Percentiles rank a stretch among this genome's conserved stretches.
Conservation (phyloP, 1,140 invertebrate genomes). For the Glossosoma conforme region DNA sequence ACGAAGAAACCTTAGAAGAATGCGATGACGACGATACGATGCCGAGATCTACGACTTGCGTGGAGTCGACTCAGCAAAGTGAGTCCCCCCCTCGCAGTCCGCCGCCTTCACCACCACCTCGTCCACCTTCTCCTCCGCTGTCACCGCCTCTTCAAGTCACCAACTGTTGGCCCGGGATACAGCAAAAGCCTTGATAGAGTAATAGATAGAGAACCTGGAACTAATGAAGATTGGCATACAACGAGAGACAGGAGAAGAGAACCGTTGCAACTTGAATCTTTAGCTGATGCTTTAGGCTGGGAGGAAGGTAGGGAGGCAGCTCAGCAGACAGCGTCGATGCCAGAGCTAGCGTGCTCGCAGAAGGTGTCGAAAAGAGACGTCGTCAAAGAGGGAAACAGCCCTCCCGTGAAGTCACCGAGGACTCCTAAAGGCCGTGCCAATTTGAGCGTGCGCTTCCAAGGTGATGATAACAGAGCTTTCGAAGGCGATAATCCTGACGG, state of each 20-base stretch:
- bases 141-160: constrained; percentile 11
- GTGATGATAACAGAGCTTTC: constrained; percentile 56
- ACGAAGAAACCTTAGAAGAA: too few species aligned
- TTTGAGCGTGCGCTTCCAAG: constrained; percentile 61
- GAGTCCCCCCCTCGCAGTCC: constrained; percentile 36
- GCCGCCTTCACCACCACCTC: constrained; percentile 22
- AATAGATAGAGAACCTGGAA: constrained; percentile 56
- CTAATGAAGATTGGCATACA: constrained; percentile 49
- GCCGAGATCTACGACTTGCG: constrained; percentile 31
- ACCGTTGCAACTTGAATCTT: constrained; percentile 50
- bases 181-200: constrained; percentile 53
- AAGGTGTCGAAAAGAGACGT: constrained; percentile 8
- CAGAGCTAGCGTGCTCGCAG: constrained; percentile 50
- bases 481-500: constrained; percentile 50
- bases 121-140: constrained; percentile 14
- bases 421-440: constrained; percentile 34
- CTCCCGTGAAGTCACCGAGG: constrained; percentile 33
- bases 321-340: constrained; percentile 60
- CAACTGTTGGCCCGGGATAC: constrained; percentile 19
- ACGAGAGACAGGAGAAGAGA: constrained; percentile 52
- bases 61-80: constrained; percentile 37
- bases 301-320: constrained; percentile 33
- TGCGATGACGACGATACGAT: constrained; percentile 22
- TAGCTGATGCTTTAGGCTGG: constrained; percentile 26
- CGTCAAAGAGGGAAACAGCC: too few species aligned